Evolutionary conservation across 2,888 invertebrate species (phyloP).

Genomic region (Mythimna albipuncta): DNA sequence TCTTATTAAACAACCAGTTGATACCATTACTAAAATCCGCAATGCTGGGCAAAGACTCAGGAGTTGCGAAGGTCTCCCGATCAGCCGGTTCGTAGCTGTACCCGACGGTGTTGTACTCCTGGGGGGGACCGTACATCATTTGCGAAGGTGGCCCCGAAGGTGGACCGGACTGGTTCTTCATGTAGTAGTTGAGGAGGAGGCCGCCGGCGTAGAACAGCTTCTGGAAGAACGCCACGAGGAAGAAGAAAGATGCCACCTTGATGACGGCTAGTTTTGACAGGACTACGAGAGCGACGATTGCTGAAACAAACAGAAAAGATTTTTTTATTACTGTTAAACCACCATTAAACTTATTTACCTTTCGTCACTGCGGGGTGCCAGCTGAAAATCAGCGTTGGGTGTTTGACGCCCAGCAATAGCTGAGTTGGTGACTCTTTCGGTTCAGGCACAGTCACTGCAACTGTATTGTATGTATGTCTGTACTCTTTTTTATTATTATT

Average conservation of each 20-base stretch:
- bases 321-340: too few species aligned
- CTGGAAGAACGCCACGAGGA: conserved; percentile 85
- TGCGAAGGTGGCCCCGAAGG: conserved; percentile 54
- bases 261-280: conserved; percentile 82
- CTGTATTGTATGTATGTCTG: too few species aligned
- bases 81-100: conserved; percentile 86
- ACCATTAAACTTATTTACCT: too few species aligned
- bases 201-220: conserved; percentile 83
- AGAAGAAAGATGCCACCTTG: conserved; percentile 81
- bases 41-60: conserved; percentile 71
- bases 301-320: conserved; percentile 74
- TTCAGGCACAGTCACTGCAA: too few species aligned
- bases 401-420: too few species aligned
- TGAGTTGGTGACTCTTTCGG: too few species aligned
- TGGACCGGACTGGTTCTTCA: conserved; percentile 72
- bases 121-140: conserved; percentile 77
- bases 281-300: conserved; percentile 78
- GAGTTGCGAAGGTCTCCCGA: conserved; percentile 70
- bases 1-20: conserved; percentile 80
- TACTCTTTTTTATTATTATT: too few species aligned
- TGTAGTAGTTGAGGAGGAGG: conserved; percentile 79
- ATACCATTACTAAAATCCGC: conserved; percentile 77
- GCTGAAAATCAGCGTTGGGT: too few species aligned
- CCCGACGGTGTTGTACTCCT: conserved; percentile 84
- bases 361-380: too few species aligned